phyloP scores from a whole-genome alignment of 2,888 invertebrate genomes.

The Lepidocyrtinus sp. region DNA sequence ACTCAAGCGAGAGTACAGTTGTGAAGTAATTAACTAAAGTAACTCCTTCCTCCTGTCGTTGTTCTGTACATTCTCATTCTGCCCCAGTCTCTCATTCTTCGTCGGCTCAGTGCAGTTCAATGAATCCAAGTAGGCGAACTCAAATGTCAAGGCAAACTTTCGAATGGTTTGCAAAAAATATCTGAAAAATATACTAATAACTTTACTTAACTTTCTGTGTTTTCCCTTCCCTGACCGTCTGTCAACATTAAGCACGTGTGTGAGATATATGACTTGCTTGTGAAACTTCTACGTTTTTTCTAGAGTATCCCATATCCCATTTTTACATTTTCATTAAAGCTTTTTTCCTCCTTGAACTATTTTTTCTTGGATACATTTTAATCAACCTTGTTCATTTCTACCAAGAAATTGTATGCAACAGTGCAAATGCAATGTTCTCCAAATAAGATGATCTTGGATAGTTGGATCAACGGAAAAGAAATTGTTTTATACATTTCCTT shows the following conservation, averaged over 20 bases:
- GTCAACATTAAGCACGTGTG: neutral
- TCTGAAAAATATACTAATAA: no score
- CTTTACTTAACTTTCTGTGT: neutral
- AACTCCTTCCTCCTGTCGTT: no score
- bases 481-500: no score
- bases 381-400: neutral
- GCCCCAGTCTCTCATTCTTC: neutral
- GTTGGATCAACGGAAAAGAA: no score
- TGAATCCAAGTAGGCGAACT: neutral
- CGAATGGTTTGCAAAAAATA: no score
- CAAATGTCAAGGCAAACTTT: conserved; percentile 4
- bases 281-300: neutral
- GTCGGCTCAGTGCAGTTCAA: neutral
- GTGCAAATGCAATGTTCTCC: neutral
- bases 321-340: neutral
- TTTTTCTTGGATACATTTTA: neutral
- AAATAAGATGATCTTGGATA: no score
- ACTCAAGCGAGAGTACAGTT: no score
- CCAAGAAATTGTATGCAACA: neutral
- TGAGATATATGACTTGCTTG: neutral
- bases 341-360: neutral
- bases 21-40: no score
- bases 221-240: neutral
- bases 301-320: no score
- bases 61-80: no score